A percentile compares a stretch with the other conserved stretches of the same genome.
phyloP scores from a whole-genome alignment of 2,888 invertebrate species.

The Isoperla grammatica region DNA sequence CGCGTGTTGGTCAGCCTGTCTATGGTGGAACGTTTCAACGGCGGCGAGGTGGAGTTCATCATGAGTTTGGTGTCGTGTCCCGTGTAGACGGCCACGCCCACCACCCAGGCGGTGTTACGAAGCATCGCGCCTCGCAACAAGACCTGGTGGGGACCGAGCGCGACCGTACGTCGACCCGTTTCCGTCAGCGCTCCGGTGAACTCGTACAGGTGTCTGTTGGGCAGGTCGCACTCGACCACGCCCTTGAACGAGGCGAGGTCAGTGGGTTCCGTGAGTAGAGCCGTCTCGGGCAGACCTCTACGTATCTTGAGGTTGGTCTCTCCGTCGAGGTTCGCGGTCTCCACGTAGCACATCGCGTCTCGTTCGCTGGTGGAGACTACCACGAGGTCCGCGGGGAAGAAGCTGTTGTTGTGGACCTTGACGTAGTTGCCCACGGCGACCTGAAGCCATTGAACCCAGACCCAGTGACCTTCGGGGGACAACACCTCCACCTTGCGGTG shows the following conservation, averaged over 20 bases:
- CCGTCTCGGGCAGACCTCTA: conserved; percentile 79
- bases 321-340: conserved; percentile 97
- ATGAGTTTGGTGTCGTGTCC: conserved; percentile 98
- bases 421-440: conserved; percentile 91
- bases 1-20: conserved; percentile 90
- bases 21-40: conserved; percentile 88
- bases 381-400: conserved; percentile 95
- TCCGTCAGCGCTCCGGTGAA: conserved; percentile 89
- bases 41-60: conserved; percentile 85
- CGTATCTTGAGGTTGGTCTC: conserved; percentile 98
- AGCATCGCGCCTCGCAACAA: conserved; percentile 92
- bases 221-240: conserved; percentile 89
- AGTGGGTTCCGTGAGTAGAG: conserved; percentile 62
- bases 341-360: conserved; percentile 97
- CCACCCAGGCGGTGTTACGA: conserved; percentile 94
- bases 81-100: conserved; percentile 92
- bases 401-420: conserved; percentile 83
- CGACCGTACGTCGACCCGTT: conserved; percentile 61
- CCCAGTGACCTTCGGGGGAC: conserved; percentile 68
- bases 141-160: conserved; percentile 90
- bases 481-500: conserved; percentile 80
- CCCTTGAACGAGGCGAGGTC: conserved; percentile 68
- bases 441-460: conserved; percentile 73
- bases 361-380: conserved; percentile 93
- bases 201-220: conserved; percentile 94